Conservation (phyloP, 2,113 vertebrate genomes). For the Ariopsis seemanni region DNA sequence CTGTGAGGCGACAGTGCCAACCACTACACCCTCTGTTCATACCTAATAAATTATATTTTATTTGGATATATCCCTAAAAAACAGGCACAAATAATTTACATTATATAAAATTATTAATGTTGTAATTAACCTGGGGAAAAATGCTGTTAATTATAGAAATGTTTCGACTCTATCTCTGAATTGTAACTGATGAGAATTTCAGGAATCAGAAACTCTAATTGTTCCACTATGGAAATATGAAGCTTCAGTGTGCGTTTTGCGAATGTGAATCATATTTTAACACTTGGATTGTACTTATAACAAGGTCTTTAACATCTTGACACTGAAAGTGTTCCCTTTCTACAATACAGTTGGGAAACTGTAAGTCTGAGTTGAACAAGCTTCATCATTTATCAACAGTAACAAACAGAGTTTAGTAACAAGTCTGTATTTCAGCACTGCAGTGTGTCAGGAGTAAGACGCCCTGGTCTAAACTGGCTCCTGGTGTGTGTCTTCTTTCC, state of each 20-base stretch:
- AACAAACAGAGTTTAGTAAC: not conserved
- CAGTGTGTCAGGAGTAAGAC: constrained; percentile 2
- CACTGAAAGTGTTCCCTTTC: not conserved
- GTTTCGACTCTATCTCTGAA: too few relatives aligned
- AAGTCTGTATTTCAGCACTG: constrained; percentile 5
- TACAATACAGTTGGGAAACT: not conserved
- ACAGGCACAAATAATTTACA: too few relatives aligned
- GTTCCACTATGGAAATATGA: not conserved
- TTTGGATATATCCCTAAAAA: too few relatives aligned
- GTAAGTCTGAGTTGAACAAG: not conserved
- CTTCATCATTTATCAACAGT: not conserved
- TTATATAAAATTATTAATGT: too few relatives aligned
- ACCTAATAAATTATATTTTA: too few relatives aligned
- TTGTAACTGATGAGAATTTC: too few relatives aligned
- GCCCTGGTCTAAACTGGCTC: constrained; percentile 17
- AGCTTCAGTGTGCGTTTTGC: not conserved
- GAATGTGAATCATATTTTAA: not conserved
- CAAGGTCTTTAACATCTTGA: not conserved
- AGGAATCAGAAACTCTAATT: too few relatives aligned
- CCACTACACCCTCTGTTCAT: too few relatives aligned
- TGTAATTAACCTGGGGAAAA: too few relatives aligned
- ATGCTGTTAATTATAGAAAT: too few relatives aligned
- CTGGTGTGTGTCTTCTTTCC: not conserved
- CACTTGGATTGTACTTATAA: not conserved
- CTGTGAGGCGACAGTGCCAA: too few relatives aligned